phyloP scores from a whole-genome alignment of 2,797 vertebrate genomes.

The Graptemys geographica region DNA sequence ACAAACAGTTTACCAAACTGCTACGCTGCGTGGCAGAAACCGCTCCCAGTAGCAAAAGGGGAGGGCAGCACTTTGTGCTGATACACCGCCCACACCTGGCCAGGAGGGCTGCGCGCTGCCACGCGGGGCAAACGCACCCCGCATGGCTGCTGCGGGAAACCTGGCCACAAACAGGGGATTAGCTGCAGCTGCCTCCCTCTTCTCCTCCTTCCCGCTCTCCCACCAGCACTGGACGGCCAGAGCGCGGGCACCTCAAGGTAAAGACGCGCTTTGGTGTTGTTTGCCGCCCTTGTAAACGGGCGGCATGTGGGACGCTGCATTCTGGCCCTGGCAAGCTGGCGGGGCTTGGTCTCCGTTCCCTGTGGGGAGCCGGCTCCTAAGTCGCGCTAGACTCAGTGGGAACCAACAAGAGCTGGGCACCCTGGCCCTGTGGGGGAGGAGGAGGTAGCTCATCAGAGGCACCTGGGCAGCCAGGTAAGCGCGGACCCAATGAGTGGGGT shows the following conservation, averaged over 20 bases:
- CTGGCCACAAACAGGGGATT: conserved; percentile 59
- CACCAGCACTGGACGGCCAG: conserved; percentile 35
- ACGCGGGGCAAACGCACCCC: conserved; percentile 39
- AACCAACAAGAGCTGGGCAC: too few species aligned
- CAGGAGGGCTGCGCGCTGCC: conserved; percentile 62
- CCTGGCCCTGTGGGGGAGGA: too few species aligned
- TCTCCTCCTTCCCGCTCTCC: background rate
- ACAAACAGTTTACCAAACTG: too few species aligned
- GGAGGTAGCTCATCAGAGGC: too few species aligned
- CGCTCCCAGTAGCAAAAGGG: too few species aligned
- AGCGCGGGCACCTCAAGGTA: conserved; percentile 55
- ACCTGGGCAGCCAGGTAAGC: too few species aligned
- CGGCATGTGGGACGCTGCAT: conserved; percentile 10
- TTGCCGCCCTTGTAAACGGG: conserved; percentile 11
- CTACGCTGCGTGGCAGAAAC: too few species aligned
- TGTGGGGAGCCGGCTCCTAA: too few species aligned
- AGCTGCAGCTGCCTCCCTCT: conserved; percentile 41
- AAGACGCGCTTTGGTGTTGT: background rate
- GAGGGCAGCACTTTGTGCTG: too few species aligned
- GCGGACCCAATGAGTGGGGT: too few species aligned
- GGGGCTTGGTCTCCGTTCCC: background rate
- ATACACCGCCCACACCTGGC: conserved; percentile 47
- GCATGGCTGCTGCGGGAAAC: conserved; percentile 18
- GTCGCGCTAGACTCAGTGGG: too few species aligned
- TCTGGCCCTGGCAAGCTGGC: background rate